A percentile compares a stretch with the other conserved stretches of the same genome.
phyloP scores from a whole-genome alignment of 1,140 invertebrate genomes.

The Trachymyrmex septentrionalis region DNA sequence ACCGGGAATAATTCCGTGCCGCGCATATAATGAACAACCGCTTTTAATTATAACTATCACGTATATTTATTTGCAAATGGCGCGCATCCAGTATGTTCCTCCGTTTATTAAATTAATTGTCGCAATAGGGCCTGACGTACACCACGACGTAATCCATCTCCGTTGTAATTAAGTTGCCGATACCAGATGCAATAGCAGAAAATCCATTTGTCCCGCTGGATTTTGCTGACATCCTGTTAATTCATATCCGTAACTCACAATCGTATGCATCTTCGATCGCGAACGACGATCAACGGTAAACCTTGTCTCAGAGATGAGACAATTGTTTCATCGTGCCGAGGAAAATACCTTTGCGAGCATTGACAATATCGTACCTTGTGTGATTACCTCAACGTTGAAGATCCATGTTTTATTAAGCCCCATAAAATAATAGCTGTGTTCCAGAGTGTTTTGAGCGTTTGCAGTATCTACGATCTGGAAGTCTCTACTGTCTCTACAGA shows the following conservation, averaged over 20 bases:
- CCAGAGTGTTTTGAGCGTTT: background rate
- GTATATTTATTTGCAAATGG: slow-evolving; percentile 59
- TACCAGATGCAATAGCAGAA: background rate
- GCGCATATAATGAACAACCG: slow-evolving; percentile 36
- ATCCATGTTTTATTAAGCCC: slow-evolving; percentile 17
- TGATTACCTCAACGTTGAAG: background rate
- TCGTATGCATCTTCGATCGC: background rate
- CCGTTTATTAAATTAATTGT: slow-evolving; percentile 46
- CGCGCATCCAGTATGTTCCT: background rate
- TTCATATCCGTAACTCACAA: slow-evolving; percentile 6
- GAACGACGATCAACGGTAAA: background rate
- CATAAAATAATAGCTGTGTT: slow-evolving; percentile 11
- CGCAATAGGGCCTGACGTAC: background rate
- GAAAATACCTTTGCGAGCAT: background rate
- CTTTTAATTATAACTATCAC: slow-evolving; percentile 56
- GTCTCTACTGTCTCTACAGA: background rate
- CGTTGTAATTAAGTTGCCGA: slow-evolving; percentile 1
- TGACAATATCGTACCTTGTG: background rate
- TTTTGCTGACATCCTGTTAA: background rate
- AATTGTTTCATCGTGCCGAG: background rate
- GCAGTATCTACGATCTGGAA: background rate
- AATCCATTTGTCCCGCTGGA: background rate
- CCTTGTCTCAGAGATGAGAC: background rate
- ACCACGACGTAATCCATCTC: background rate
- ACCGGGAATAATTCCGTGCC: slow-evolving; percentile 35